Evolutionary conservation across 2,797 vertebrate genomes (phyloP), one percentile per base, ranked within the genome.

Genomic region (Sphenopsis melanotis): DNA sequence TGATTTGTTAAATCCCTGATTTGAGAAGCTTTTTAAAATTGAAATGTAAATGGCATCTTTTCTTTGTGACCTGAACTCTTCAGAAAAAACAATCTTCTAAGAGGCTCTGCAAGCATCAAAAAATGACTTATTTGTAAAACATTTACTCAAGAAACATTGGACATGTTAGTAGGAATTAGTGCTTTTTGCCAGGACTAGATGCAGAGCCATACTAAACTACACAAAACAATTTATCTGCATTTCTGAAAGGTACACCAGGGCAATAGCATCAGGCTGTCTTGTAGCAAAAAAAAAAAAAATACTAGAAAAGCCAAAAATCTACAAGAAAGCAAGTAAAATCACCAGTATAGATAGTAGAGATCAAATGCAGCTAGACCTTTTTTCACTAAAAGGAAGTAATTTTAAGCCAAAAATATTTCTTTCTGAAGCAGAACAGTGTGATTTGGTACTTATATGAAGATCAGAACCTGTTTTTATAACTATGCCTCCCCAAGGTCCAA

Each of bases 41-140:
- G 90, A 96, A 92, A 42, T 59, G n/a, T 55, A 60, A 64, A 57
- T 76, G 18, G 41, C 56, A 57, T 72, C 32, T 87, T 86, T 94
- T 95, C 77, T 91, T 42, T 76, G 39, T 64, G 23, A 83, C 26
- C 44, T 53, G 22, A 91, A 88, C 37, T 74, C 42, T 80, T 76
- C 47, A 86, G 74, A 95, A 90, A 83, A 91, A 89, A 70, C 2
- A 4, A 59, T 78, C 69, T 85, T 93, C 71, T 87, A 57, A 94
- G 49, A 86, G 66, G 46, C 11, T 68, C 39, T 65, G 13, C 57
- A 77, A 79, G 29, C 71, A 57, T 80, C 47, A 66, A 83, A 94
- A 70, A 17, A 37, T 21, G 8, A 41, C 30, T 65, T 75, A 78
- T 27, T 81, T 82, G 30, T 70, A 56, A 93, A 84, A 55, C 41